Evolutionary conservation across 2,888 invertebrate species (phyloP).

Genomic region (Eristalis pertinax): DNA sequence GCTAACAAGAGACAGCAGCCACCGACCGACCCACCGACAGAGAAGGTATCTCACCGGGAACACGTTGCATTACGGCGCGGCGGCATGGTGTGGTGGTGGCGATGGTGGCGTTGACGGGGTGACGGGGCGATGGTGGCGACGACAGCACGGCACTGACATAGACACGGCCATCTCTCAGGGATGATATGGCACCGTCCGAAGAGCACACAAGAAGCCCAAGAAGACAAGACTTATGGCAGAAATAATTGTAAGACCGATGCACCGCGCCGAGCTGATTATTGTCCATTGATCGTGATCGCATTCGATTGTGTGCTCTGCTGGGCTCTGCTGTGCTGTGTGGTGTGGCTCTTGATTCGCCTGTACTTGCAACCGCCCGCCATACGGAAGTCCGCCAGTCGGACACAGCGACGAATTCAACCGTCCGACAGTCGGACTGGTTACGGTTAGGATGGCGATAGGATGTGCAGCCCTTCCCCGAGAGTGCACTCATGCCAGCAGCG

Average conservation of each 20-base stretch:
- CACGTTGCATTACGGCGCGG: neutral
- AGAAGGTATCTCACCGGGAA: neutral
- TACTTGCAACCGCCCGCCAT: neutral
- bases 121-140: neutral
- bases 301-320: neutral
- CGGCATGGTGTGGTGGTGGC: neutral
- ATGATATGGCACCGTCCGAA: slow-evolving; percentile 9
- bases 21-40: neutral
- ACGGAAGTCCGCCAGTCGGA: no score
- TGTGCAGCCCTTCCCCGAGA: neutral
- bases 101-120: neutral
- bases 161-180: neutral
- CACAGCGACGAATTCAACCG: neutral
- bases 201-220: slow-evolving; percentile 23
- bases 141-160: neutral
- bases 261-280: slow-evolving; percentile 20
- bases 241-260: slow-evolving; percentile 17
- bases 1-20: neutral
- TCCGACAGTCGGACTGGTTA: neutral
- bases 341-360: neutral
- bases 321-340: neutral
- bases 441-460: neutral
- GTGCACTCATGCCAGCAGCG: neutral
- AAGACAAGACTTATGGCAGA: slow-evolving; percentile 33
- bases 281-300: slow-evolving; percentile 42